These are phyloP conservation scores for Drosophila pseudoananassae DNA, from an alignment of 1,140 invertebrate species.

Conservation along the genomic window DNA sequence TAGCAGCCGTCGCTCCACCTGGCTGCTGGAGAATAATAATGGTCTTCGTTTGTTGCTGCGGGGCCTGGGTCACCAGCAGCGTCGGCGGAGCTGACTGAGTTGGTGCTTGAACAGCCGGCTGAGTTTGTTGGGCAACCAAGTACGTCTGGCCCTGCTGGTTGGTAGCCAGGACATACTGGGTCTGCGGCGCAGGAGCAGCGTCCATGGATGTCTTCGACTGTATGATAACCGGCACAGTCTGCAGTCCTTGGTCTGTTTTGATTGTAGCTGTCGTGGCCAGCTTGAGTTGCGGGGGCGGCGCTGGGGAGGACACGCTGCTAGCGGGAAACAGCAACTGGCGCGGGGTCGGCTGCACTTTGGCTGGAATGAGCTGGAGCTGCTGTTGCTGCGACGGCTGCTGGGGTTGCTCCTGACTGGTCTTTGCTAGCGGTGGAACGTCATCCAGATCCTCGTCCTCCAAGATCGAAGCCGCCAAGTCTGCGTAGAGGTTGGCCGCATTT, in stretches of 20 bases:
- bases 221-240: conserved; percentile 84
- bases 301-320: conserved; percentile 32
- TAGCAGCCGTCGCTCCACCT: conserved; percentile 44
- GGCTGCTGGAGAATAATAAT: conserved; percentile 90
- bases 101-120: conserved; percentile 65
- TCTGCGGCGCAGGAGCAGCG: conserved; percentile 63
- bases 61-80: conserved; percentile 80
- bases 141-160: conserved; percentile 85
- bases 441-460: conserved; percentile 89
- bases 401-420: conserved; percentile 56
- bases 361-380: conserved; percentile 62
- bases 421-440: conserved; percentile 81
- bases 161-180: conserved; percentile 79
- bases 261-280: conserved; percentile 81
- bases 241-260: conserved; percentile 84
- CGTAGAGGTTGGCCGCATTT: conserved; percentile 89
- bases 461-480: conserved; percentile 88
- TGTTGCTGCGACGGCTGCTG: conserved; percentile 37
- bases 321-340: conserved; percentile 60
- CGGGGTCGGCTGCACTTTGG: conserved; percentile 62
- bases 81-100: conserved; percentile 51
- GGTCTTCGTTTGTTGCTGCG: conserved; percentile 86
- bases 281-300: conserved; percentile 60
- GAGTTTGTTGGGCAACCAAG: conserved; percentile 85
- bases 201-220: conserved; percentile 82